Base-by-base conservation (phyloP, 2,113 vertebrate genomes). In the Eidolon helvum region DNA sequence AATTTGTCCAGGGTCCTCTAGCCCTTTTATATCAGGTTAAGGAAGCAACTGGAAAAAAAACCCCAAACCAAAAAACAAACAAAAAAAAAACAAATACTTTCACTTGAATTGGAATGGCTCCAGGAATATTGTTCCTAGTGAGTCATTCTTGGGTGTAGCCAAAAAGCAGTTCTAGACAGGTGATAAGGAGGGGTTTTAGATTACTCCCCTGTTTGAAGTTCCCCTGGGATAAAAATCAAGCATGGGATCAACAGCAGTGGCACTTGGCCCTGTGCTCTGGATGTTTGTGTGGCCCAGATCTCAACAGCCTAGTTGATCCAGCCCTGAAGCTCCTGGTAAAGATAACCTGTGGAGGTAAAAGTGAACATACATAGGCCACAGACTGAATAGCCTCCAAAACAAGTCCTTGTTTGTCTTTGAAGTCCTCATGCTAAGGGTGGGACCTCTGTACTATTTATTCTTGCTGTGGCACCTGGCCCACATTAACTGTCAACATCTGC, bases 81-180 rank as follows among this genome's bases (percentile, higher is more conserved):
- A 43, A 43, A 43, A 43, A 94, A 94, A 85, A 96, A 91, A 91
- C 72, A 87, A 68, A 61, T 33, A 61, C 22, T 90, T 80, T 84
- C 11, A 35, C 11, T 87, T 77, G 90, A 91, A 59, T 77, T 69
- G 22, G 45, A 57, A 78, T 68, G 21, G 7, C n/a, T 96, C 69
- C 75, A 71, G 69, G 92, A 90, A 75, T 66, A 84, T 45, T 57
- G 65, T 45, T 84, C 2, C 38, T 18, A 3, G 10, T 71, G 48
- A 79, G 26, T 94, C 82, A 95, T 94, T 77, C 45, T 45, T 72
- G 87, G 66, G 28, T 79, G 35, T 48, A 38, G 79, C 74, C 78
- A 35, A 50, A 88, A 84, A 94, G 45, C 74, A 79, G 85, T 91
- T 95, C 83, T 74, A 90, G 84, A 65, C 16, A 89, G 71, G 61